Evolutionary conservation across 2,888 invertebrate genomes (phyloP), one percentile per base, ranked within the genome.

Genomic region (Antheraea assamensis): DNA sequence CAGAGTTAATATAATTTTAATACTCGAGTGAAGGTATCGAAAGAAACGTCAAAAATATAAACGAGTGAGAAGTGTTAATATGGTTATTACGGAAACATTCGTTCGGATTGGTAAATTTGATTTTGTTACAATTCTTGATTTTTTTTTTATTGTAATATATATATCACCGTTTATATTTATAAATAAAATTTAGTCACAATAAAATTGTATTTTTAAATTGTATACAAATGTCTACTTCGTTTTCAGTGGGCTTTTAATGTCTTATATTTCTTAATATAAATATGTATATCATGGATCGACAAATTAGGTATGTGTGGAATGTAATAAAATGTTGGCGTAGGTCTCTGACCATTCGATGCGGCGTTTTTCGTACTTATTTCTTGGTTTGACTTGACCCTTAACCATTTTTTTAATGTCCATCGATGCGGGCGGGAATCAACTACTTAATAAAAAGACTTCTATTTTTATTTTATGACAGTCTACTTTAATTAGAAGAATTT

Each of bases 1-100:
- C 47, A 35, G 21, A 21, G 72, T 74, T 73, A 42, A 52, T 27
- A 35, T 31, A 27, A 52, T 64, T 64, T 64, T 64, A 64, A 64
- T 64, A 17, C 30, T 64, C 30, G 30, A 64, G 30, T 64, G 61
- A 64, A 64, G 61, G 61, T 64, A 30, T 30, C 27, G 61, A 30
- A 58, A 55, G 58, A 24, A 58, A 58, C 58, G 13, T 58, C 0
- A 21, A 58, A 24, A 58, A 24, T 58, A 58, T 58, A 58, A 13
- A 24, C 10, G 24, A 58, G 58, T 58, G n/a, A 52, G 21, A 52
- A 52, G 52, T 52, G 52, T 58, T 10, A 24, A 24, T 4, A 5
- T 58, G 7, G 24, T 58, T n/a, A 58, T 58, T 58, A 24, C 24
- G 10, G 24, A n/a, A 24, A 55, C 10, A 55, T 55, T 55, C 8